Evolutionary conservation across 2,888 invertebrate genomes (phyloP), one percentile per base, ranked within the genome.

Genomic region (Tolmerus cingulatus): DNA sequence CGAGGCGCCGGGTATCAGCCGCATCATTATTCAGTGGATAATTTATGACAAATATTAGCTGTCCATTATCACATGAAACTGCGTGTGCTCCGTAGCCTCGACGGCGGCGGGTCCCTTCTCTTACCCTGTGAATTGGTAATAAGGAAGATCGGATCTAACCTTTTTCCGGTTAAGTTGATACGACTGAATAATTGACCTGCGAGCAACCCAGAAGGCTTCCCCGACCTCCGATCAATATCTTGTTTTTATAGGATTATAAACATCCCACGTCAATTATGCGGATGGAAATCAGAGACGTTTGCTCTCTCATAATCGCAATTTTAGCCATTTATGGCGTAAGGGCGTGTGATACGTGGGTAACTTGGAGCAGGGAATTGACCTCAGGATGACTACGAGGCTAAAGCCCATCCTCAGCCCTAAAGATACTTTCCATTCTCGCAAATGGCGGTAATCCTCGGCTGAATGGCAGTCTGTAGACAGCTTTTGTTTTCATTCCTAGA

Each of bases 31-130:
- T 37, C 74, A 84, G 43, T 84, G 40, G 84, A 84, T 84, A 84
- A 84, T 84, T 84, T 84, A 84, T 84, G 57, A 74, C 84, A 84
- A 84, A 84, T 84, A 84, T 84, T 84, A 84, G 74, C 37, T 84
- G 57, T 37, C 84, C 84, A 84, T 84, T 84, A 84, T 84, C 84
- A 84, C 66, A 84, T 66, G 84, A n/a, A 84, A 43, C 37, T 74
- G 40, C 84, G 55, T 46, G 30, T 19, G 79, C 79, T 79, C 23
- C 19, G 12, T n/a, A 23, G 27, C 16, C 76, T 76, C 19, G 40
- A 40, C 4, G 43, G 14, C 40, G 76, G 76, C 37, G 37, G n/a
- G 76, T 16, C n/a, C 34, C 7, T 14, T 30, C 76, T 37, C 76
- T 1, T 16, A 7, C 40, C 37, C 76, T n/a, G 76, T 76, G 76